Percentiles rank a stretch among this genome's conserved stretches.
Conservation (phyloP, 2,888 invertebrate species). For the Troides aeacus region DNA sequence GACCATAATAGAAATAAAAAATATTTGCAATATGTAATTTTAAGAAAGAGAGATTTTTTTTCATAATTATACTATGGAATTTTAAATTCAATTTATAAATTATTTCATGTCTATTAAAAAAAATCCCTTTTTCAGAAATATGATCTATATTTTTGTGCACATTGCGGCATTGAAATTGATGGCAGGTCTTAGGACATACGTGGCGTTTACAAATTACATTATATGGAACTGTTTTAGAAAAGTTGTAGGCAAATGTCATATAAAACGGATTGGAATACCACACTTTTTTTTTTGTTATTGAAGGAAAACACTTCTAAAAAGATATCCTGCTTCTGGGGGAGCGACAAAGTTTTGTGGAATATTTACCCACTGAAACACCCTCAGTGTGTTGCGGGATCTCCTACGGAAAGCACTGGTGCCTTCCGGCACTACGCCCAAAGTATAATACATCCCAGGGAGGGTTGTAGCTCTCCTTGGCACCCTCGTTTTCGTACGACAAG, state of each 20-base stretch:
- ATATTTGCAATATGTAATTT: background rate
- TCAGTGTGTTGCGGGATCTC: too few species aligned
- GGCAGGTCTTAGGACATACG: conserved; percentile 1
- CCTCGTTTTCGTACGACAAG: too few species aligned
- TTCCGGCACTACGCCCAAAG: too few species aligned
- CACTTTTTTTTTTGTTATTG: background rate
- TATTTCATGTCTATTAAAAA: background rate
- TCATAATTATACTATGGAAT: background rate
- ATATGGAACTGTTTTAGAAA: conserved; percentile 7
- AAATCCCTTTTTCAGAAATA: background rate
- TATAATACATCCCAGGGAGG: too few species aligned
- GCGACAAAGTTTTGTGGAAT: too few species aligned
- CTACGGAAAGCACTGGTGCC: too few species aligned
- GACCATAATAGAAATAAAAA: too few species aligned
- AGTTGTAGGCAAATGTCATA: conserved; percentile 1
- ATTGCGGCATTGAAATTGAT: background rate
- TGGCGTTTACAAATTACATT: conserved; percentile 11
- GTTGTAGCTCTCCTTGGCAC: too few species aligned
- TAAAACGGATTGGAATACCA: conserved; percentile 1
- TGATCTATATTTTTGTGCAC: background rate
- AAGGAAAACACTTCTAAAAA: too few species aligned
- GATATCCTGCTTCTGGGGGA: too few species aligned
- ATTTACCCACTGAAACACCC: too few species aligned
- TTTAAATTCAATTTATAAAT: background rate
- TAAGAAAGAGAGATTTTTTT: background rate